Percentiles rank a stretch among this genome's conserved stretches.
Conservation (phyloP, 2,888 invertebrate genomes). For the Venusia cambrica region DNA sequence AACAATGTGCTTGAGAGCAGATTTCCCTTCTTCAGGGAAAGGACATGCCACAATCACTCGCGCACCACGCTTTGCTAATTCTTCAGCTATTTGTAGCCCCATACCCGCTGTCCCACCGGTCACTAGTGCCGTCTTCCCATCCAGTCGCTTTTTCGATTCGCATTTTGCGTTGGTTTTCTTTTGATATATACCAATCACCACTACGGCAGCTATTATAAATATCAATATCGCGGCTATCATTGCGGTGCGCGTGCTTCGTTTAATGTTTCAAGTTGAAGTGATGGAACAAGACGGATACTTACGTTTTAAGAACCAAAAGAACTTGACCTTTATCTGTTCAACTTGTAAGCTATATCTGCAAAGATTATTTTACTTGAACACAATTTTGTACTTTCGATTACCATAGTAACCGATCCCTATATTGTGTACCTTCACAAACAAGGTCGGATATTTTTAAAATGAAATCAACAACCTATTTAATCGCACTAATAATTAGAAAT, state of each 20-base stretch:
- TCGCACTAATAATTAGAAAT: too few species aligned
- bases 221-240: conserved; percentile 11
- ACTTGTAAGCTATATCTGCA: too few species aligned
- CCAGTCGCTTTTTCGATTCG: conserved; percentile 36
- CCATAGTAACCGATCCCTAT: neutral
- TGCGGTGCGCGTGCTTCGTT: conserved; percentile 3
- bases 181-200: conserved; percentile 11
- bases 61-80: conserved; percentile 53
- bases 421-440: neutral
- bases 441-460: too few species aligned
- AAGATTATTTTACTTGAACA: neutral
- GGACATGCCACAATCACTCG: conserved; percentile 58
- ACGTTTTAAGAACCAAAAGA: too few species aligned
- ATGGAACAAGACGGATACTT: too few species aligned
- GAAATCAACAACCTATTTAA: too few species aligned
- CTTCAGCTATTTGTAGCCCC: conserved; percentile 53
- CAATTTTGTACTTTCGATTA: neutral
- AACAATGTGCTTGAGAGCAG: conserved; percentile 78
- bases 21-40: conserved; percentile 46
- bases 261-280: neutral
- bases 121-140: conserved; percentile 46
- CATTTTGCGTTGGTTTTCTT: conserved; percentile 31
- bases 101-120: conserved; percentile 62
- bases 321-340: too few species aligned
- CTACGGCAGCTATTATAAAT: conserved; percentile 1